phyloP scores from a whole-genome alignment of 2,797 vertebrate genomes.

The Nasua narica region DNA sequence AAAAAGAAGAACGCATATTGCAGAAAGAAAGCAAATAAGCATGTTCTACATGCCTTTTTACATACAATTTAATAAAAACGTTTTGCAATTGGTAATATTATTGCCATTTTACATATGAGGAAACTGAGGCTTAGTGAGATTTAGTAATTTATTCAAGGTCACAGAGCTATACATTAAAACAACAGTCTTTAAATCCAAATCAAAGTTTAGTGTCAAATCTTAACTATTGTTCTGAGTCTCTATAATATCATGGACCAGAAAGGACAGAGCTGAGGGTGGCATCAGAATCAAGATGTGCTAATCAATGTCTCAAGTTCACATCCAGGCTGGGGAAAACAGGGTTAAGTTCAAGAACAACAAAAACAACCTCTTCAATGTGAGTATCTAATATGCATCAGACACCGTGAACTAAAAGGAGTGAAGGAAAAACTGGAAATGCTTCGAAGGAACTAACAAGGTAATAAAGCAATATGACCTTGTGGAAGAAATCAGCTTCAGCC shows the following conservation, averaged over 20 bases:
- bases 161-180: neutral
- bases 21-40: neutral
- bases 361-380: neutral
- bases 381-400: neutral
- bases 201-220: neutral
- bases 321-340: neutral
- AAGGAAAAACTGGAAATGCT: neutral
- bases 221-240: neutral
- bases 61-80: neutral
- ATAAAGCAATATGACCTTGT: neutral
- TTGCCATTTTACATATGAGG: neutral
- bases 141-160: neutral
- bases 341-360: neutral
- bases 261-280: neutral
- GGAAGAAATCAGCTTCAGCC: slow-evolving; percentile 48
- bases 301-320: neutral
- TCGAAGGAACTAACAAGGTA: neutral
- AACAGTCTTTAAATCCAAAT: neutral
- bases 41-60: neutral
- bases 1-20: neutral
- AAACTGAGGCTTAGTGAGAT: neutral
- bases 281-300: neutral
- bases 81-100: neutral
- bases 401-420: neutral
- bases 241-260: neutral